phyloP scores from a whole-genome alignment of 1,140 invertebrate species.

The Drosophila bocqueti region DNA sequence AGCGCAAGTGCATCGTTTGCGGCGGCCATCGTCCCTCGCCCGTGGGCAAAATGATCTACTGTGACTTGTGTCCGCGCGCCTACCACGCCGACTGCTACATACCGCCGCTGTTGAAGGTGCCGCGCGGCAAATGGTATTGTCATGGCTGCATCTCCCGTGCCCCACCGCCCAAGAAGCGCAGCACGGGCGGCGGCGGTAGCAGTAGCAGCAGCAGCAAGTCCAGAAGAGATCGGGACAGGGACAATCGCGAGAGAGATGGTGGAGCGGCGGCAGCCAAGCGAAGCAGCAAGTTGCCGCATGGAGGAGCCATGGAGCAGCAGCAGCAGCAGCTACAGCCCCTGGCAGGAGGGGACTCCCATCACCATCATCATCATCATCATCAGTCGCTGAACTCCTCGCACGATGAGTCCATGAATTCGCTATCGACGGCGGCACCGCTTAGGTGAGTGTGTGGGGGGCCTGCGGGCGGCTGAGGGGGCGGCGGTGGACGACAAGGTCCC shows the following conservation, averaged over 20 bases:
- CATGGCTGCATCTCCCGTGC: slow-evolving; percentile 92
- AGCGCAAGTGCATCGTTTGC: slow-evolving; percentile 95
- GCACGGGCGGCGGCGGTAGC: slow-evolving; percentile 55
- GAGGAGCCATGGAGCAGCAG: slow-evolving; percentile 49
- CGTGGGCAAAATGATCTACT: slow-evolving; percentile 91
- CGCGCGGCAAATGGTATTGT: slow-evolving; percentile 95
- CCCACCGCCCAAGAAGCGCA: slow-evolving; percentile 88
- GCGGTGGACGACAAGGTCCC: slow-evolving; percentile 5
- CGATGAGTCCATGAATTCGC: slow-evolving; percentile 84
- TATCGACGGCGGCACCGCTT: slow-evolving; percentile 73
- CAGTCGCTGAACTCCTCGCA: slow-evolving; percentile 85
- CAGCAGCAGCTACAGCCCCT: slow-evolving; percentile 33
- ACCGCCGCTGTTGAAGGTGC: slow-evolving; percentile 94
- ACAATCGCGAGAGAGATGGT: slow-evolving; percentile 23
- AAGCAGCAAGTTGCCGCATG: slow-evolving; percentile 53
- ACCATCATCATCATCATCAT: slow-evolving; percentile 43
- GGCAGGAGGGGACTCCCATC: slow-evolving; percentile 12
- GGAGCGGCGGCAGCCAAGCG: slow-evolving; percentile 61
- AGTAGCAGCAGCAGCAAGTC: slow-evolving; percentile 70
- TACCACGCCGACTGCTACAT: slow-evolving; percentile 97
- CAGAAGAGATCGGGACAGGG: slow-evolving; percentile 62
- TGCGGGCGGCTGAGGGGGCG: slow-evolving; percentile 41
- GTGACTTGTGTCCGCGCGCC: slow-evolving; percentile 94
- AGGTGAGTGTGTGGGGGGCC: slow-evolving; percentile 69
- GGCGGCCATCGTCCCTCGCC: slow-evolving; percentile 89